These are phyloP conservation scores for Myotis brandtii DNA, from an alignment of 2,113 vertebrate genomes.

Conservation along the genomic window DNA sequence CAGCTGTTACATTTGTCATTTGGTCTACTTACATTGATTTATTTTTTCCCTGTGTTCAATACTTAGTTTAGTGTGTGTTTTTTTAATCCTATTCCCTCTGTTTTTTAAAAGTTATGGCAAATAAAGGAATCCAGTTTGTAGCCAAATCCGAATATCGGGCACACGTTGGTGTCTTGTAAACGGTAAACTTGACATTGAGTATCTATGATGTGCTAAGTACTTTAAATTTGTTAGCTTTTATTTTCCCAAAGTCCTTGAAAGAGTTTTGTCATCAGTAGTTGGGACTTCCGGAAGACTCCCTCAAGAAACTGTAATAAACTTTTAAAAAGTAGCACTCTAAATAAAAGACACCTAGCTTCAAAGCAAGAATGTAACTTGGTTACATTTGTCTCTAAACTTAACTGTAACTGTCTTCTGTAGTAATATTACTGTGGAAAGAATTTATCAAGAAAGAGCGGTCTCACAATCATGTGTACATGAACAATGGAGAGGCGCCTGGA, in stretches of 20 bases:
- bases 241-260: conserved; percentile 5
- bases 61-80: background rate
- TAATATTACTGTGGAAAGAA: background rate
- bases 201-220: background rate
- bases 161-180: background rate
- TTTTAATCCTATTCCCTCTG: background rate
- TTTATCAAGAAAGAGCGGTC: background rate
- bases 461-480: background rate
- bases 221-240: conserved; percentile 45
- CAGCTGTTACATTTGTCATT: background rate
- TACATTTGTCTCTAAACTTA: background rate
- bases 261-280: conserved; percentile 22
- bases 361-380: background rate
- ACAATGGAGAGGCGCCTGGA: background rate
- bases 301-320: background rate
- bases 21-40: background rate
- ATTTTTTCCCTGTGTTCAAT: conserved; percentile 25
- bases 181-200: background rate
- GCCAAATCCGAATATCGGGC: background rate
- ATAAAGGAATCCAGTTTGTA: background rate
- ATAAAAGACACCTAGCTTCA: background rate
- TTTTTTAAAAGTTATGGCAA: conserved; percentile 11
- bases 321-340: conserved; percentile 29
- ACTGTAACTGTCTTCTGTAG: background rate
- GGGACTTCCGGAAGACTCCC: background rate